Base-by-base conservation (phyloP, 64 coral and sea anemone genomes). In the Montipora sp. region DNA sequence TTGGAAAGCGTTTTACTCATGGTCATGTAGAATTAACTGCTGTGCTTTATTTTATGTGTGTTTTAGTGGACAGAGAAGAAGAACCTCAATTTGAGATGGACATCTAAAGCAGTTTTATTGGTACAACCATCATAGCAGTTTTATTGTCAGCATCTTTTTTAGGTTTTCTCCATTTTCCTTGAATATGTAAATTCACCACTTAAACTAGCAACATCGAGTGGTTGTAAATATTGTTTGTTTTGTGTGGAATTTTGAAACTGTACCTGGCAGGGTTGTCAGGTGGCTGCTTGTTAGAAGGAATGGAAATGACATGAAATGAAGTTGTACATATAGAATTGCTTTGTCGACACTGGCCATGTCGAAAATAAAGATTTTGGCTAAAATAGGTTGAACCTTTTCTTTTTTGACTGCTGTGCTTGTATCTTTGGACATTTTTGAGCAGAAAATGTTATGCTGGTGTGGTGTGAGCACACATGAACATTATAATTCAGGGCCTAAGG, bases 71-170 rank as follows among this genome's bases (percentile, higher is more conserved):
- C 14, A 74, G 36, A 36, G 36, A 88, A 27, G 94, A 92, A 74
- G 90, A 92, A 59, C 83, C 84, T n/a, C 94, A 95, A 15, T 95
- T 95, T 88, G 75, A 95, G 90, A 95, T 95, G 94, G 94, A 95
- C 10, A 95, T 95, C 82, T 95, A 71, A 88, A 12, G 63, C 44
- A 19, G 18, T n/a, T 16, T 22, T 36, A 55, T 45, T 16, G 51
- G 78, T 27, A 80, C 51, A 1, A 1, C 2, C 4, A 58, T 12
- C 50, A 67, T 44, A 18, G 12, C 57, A 63, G 51, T 57, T 57
- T 11, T 6, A 57, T 11, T 57, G 6, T 57, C 11, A 11, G 7
- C 36, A 23, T 47, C 47, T 67, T 43, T 72, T 85, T 61, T 63
- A 14, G 51, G 51, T 63, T 60, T 63, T 43, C 12, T 18, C 82